These are phyloP conservation scores for Oncorhynchus clarkii DNA, from an alignment of 2,113 vertebrate species.

Conservation along the genomic window DNA sequence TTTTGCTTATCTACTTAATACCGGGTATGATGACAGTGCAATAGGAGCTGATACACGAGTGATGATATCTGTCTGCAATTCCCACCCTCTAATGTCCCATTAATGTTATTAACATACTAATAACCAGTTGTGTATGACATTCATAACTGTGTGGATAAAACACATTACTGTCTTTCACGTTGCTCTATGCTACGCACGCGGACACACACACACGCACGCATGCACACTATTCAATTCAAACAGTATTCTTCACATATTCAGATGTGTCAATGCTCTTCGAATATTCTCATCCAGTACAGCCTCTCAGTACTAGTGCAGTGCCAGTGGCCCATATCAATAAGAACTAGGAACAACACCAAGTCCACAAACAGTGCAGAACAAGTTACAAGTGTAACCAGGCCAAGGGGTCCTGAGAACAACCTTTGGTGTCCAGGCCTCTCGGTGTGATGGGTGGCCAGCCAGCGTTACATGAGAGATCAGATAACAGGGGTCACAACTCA, in stretches of 20 bases:
- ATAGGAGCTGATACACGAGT: neutral
- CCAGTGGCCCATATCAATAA: neutral
- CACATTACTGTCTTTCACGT: neutral
- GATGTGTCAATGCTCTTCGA: no score
- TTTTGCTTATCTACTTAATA: neutral
- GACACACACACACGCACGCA: constrained; percentile 1
- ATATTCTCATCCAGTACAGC: neutral
- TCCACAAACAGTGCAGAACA: neutral
- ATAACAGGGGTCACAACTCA: constrained; percentile 26
- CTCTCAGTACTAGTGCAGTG: neutral
- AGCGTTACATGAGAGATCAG: constrained; percentile 8
- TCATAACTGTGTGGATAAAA: neutral
- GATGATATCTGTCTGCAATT: neutral
- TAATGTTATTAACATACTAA: neutral
- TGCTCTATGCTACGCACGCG: neutral
- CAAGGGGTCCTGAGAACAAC: constrained; percentile 19
- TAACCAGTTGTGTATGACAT: neutral
- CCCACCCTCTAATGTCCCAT: neutral
- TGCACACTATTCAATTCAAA: neutral
- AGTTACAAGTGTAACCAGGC: neutral
- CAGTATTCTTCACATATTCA: no score
- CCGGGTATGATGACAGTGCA: neutral
- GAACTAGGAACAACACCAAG: neutral
- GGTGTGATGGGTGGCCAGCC: neutral
- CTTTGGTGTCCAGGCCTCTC: neutral